phyloP scores from a whole-genome alignment of 2,797 vertebrate genomes.

The Sebastes hubbsi region DNA sequence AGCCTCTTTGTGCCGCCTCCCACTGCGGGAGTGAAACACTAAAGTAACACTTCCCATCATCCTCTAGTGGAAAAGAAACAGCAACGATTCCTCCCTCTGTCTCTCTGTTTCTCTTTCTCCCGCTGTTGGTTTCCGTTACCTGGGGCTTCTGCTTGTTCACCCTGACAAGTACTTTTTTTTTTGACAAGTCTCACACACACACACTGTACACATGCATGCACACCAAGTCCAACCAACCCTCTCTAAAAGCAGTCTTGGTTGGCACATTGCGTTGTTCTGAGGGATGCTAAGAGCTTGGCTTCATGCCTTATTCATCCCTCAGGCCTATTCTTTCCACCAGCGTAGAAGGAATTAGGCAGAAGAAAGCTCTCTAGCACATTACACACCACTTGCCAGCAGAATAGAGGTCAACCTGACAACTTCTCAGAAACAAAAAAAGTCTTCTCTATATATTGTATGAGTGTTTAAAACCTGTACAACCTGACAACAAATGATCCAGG shows the following conservation, averaged over 20 bases:
- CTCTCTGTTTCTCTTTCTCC: conserved; percentile 16
- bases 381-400: conserved; percentile 17
- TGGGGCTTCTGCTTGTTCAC: conserved; percentile 38
- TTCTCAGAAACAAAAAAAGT: background rate
- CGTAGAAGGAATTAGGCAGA: conserved; percentile 33
- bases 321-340: conserved; percentile 53
- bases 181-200: background rate
- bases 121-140: conserved; percentile 45
- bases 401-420: conserved; percentile 35
- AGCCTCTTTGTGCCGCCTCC: conserved; percentile 25
- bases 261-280: conserved; percentile 56
- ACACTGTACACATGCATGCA: background rate
- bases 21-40: conserved; percentile 16
- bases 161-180: conserved; percentile 38
- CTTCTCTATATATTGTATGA: background rate
- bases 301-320: conserved; percentile 79
- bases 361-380: conserved; percentile 31
- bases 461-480: background rate
- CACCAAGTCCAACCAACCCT: conserved; percentile 1
- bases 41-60: conserved; percentile 33
- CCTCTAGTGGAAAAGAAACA: conserved; percentile 28
- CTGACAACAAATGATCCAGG: background rate
- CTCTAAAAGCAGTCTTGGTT: conserved; percentile 54
- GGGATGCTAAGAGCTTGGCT: conserved; percentile 62
- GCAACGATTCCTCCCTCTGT: conserved; percentile 5